Evolutionary conservation across 2,888 invertebrate genomes (phyloP), one percentile per base, ranked within the genome.

Genomic region (Pachydiplax longipennis): DNA sequence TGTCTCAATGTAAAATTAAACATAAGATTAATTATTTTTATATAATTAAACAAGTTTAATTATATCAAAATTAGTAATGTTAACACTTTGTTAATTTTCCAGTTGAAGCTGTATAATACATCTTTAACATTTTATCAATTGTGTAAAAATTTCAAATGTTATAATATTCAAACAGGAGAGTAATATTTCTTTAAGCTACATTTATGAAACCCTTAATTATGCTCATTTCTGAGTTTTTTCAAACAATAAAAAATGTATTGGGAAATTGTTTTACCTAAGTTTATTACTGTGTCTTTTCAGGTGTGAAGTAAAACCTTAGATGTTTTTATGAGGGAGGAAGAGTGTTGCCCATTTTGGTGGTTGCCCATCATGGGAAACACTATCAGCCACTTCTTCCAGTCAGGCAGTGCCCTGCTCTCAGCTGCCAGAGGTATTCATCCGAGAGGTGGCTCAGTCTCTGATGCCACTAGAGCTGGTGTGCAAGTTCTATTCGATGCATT

Each of bases 371-470:
- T 96, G 96, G 96, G 96, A 92, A 95, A 95, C 92, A 95, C 96
- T 91, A 95, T 96, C 91, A 96, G 96, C 93, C 96, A 96, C 94
- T 96, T 96, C 91, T 96, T 96, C 94, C 96, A 96, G 92, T 96
- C 96, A 90, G 96, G 96, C 91, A 96, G 96, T 93, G 96, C 96
- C 90, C 93, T 96, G 91, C 93, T 96, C 91, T 95, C 96, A 22
- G 95, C 95, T 92, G 87, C 87, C 12, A 61, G 87, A 22, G 95
- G 95, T 53, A 96, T 96, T 93, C 96, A 96, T 12, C 87, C 87
- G 5, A 95, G 96, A 92, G 95, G 95, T 92, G 87, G 87, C 6
- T 87, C 61, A 0, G 95, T 96, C 3, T 95, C 96, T 12, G 96
- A 96, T 92, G 94, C 95, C 15, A 96, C 96, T 0, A 95, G 95